Conservation (phyloP, 2,888 invertebrate species). For the Lasioglossum figueresi region DNA sequence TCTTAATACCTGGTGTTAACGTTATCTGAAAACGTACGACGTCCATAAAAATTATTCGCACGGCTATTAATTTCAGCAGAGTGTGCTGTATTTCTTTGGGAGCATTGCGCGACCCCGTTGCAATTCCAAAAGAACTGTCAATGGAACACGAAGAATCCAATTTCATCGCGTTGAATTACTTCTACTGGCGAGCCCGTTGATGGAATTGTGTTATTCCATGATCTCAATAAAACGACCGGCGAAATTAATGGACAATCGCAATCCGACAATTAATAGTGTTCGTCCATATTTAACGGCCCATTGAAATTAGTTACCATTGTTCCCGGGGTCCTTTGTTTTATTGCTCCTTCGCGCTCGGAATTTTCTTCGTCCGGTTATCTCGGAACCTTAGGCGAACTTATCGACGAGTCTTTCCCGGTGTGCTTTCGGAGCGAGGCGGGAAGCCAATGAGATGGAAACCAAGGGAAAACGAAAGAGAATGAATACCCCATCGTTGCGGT, state of each 20-base stretch:
- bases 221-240: slow-evolving; percentile 32
- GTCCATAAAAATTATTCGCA: background rate
- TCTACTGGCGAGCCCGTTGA: background rate
- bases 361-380: slow-evolving; percentile 42
- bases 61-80: background rate
- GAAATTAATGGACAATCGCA: slow-evolving; percentile 44
- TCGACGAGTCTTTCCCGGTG: slow-evolving; percentile 44
- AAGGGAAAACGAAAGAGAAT: slow-evolving; percentile 23
- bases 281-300: slow-evolving; percentile 34
- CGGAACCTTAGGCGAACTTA: slow-evolving; percentile 33
- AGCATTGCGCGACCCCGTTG: background rate
- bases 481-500: slow-evolving; percentile 10
- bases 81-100: background rate
- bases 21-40: background rate
- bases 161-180: background rate
- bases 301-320: slow-evolving; percentile 54
- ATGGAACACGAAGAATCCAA: background rate
- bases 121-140: background rate
- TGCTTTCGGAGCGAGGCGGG: background rate
- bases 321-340: slow-evolving; percentile 48
- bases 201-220: background rate
- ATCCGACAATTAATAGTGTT: slow-evolving; percentile 43
- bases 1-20: background rate
- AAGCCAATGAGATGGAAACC: slow-evolving; percentile 36
- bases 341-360: slow-evolving; percentile 30